Percentiles rank a stretch among this genome's conserved stretches.
Evolutionary conservation across 2,888 invertebrate species (phyloP).

Genomic region (Cremastinae sp.): DNA sequence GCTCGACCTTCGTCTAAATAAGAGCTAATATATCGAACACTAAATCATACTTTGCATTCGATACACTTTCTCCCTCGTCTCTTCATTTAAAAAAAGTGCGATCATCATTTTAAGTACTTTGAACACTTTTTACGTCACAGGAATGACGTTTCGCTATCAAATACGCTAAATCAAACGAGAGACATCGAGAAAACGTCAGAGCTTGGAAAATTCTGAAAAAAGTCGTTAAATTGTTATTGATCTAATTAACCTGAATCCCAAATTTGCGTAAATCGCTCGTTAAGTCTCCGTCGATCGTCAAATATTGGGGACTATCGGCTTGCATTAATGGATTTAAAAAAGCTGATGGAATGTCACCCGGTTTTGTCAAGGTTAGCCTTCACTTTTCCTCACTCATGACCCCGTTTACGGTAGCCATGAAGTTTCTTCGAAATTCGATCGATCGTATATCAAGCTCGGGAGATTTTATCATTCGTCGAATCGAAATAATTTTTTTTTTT

Average conservation of each 20-base stretch:
- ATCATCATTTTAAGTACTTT: too few relatives aligned
- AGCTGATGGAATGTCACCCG: constrained; percentile 14
- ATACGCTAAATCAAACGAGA: too few relatives aligned
- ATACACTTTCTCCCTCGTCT: background rate
- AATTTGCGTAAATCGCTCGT: background rate
- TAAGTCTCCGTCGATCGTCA: background rate
- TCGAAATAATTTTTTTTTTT: too few relatives aligned
- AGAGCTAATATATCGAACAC: constrained; percentile 42
- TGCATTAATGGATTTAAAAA: background rate
- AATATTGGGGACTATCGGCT: background rate
- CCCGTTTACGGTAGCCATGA: background rate
- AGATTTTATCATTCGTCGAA: too few relatives aligned
- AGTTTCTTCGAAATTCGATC: constrained; percentile 1
- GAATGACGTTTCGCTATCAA: too few relatives aligned
- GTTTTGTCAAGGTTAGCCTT: constrained; percentile 30
- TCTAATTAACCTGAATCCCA: background rate
- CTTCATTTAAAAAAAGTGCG: too few relatives aligned
- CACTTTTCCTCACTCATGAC: constrained; percentile 26
- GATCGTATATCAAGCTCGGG: background rate
- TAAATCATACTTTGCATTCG: constrained; percentile 35
- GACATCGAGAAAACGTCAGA: too few relatives aligned
- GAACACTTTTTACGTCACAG: too few relatives aligned
- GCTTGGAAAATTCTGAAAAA: background rate
- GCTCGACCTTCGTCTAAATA: constrained; percentile 48
- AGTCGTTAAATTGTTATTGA: background rate